phyloP scores from a whole-genome alignment of 2,113 vertebrate species.

The Vombatus ursinus region DNA sequence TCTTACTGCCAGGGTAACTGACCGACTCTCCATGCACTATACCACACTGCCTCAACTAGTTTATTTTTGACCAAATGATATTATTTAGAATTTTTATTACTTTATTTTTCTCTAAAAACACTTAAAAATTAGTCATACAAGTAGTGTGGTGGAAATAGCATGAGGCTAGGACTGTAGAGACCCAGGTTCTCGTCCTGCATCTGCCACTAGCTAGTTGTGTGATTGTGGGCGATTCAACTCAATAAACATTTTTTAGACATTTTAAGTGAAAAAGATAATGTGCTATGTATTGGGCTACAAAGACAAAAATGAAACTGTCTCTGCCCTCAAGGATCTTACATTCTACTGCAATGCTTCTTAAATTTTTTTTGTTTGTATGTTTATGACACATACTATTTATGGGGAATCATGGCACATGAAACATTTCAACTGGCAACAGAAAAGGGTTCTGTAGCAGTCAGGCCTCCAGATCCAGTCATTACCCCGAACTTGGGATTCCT shows the following conservation, averaged over 20 bases:
- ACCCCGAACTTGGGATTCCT: neutral
- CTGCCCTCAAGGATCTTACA: neutral
- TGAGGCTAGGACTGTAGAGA: neutral
- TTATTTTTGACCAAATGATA: conserved; percentile 27
- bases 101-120: neutral
- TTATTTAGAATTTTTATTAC: neutral
- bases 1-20: neutral
- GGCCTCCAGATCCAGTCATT: neutral
- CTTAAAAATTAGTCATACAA: neutral
- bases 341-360: neutral
- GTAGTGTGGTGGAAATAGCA: neutral
- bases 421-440: too few species aligned
- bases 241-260: neutral
- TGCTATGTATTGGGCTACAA: neutral
- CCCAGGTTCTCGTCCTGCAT: neutral
- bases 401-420: too few species aligned
- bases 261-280: neutral
- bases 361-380: neutral
- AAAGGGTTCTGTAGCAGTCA: too few species aligned
- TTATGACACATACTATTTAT: neutral
- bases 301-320: neutral
- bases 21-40: neutral
- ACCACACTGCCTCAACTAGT: neutral
- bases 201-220: neutral
- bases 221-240: neutral